Evolutionary conservation across 2,888 invertebrate genomes (phyloP).

Genomic region (Polylopha cassiicola): DNA sequence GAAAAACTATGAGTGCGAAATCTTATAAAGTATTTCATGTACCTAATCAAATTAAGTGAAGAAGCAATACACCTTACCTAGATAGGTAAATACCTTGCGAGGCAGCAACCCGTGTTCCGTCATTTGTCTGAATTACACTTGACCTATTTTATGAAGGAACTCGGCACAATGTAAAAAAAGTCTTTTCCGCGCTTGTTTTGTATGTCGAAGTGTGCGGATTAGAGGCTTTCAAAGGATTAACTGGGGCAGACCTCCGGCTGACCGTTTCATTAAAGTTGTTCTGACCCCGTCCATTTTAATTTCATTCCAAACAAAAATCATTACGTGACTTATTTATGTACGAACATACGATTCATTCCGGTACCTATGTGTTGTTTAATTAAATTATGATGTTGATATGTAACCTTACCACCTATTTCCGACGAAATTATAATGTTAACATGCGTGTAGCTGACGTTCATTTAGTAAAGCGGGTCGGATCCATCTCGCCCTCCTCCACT

Average conservation of each 20-base stretch:
- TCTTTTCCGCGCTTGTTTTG: conserved; percentile 34
- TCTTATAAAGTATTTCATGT: no score
- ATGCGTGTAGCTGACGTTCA: no score
- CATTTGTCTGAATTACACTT: conserved; percentile 29
- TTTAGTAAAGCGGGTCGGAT: no score
- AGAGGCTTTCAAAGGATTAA: conserved; percentile 64
- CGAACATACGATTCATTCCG: conserved; percentile 28
- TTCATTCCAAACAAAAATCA: conserved; percentile 49
- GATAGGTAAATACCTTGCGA: conserved; percentile 22
- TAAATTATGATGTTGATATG: conserved; percentile 6
- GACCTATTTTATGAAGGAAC: conserved; percentile 33
- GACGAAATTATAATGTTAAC: no score
- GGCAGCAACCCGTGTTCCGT: conserved; percentile 21
- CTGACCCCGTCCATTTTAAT: conserved; percentile 35
- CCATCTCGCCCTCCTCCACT: no score
- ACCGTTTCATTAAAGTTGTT: conserved; percentile 58
- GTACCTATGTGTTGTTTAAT: conserved; percentile 15
- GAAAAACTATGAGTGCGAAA: no score
- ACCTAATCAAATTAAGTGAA: no score
- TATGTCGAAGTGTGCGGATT: conserved; percentile 47
- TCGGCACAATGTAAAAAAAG: conserved; percentile 35
- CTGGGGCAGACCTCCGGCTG: conserved; percentile 46
- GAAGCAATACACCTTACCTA: conserved; percentile 13
- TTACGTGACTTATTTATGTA: conserved; percentile 40
- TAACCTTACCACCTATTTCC: no score